Evolutionary conservation across 2,888 invertebrate genomes (phyloP), one percentile per base, ranked within the genome.

Genomic region (Agriopis aurantiaria): DNA sequence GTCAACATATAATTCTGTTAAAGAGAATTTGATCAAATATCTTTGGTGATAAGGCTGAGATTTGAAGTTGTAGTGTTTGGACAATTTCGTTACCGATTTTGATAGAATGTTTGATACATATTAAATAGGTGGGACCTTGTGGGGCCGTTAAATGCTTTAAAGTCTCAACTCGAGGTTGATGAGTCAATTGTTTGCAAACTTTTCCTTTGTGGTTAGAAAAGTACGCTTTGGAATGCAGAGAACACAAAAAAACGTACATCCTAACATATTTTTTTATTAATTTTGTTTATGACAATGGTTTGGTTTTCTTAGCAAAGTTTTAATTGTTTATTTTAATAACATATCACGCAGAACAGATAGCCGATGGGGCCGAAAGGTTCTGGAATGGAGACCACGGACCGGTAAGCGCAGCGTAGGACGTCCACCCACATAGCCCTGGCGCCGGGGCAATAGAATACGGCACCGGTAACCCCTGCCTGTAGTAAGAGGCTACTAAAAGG

Each of bases 91-190:
- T 68, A 65, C 65, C 58, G 63, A 78, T 74, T 79, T 75, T 69
- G 75, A 79, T 79, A 66, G 74, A 82, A 84, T 87, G 74, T 79
- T 75, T 77, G 87, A 87, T 88, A 83, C 86, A 88, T 87, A 80
- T 75, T 81, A 79, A 86, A 75, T 74, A 79, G 75, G 41, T 71
- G 73, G 43, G 77, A 68, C 85, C 85, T 86, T 89, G 88, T 87
- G 87, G 85, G 85, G 87, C 79, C 85, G 75, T 69, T 56, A 62
- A 64, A 64, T 71, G 63, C 55, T 68, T 63, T 63, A 59, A 53
- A 49, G 65, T 66, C 48, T 61, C 61, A 69, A 61, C 12, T 59
- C 60, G 72, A 71, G 53, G 63, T 46, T 71, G 61, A 68, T 59
- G 65, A 71, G 66, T 73, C 74, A 65, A 66, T 71, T 68, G 65